Conservation (phyloP, 35 echinoderm and acorn worm genomes). For the Ophiothrix spiculata region DNA sequence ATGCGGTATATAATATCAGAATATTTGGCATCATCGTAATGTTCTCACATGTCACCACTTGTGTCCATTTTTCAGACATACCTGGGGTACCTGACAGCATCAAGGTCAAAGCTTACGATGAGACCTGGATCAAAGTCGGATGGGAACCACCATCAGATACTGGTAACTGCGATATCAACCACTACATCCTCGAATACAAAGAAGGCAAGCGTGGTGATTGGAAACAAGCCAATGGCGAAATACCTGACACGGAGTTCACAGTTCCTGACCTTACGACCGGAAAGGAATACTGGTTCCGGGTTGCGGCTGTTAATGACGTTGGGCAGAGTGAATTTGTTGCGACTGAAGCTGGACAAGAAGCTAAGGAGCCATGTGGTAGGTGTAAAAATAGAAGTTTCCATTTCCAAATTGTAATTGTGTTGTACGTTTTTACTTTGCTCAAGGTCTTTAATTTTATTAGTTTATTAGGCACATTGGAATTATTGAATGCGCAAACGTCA, state of each 20-base stretch:
- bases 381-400: too few relatives aligned
- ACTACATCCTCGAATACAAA: constrained; percentile 82
- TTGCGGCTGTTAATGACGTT: constrained; percentile 81
- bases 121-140: constrained; percentile 58
- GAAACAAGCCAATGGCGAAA: constrained; percentile 40
- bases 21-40: too few relatives aligned
- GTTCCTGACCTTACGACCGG: constrained; percentile 78
- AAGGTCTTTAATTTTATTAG: too few relatives aligned
- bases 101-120: constrained; percentile 59
- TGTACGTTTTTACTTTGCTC: too few relatives aligned
- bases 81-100: constrained; percentile 61
- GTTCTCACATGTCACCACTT: too few relatives aligned
- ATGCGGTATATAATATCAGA: too few relatives aligned
- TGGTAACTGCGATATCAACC: constrained; percentile 56
- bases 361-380: constrained; percentile 95
- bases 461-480: too few relatives aligned
- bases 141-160: constrained; percentile 68
- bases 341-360: constrained; percentile 60
- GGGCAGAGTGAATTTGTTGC: constrained; percentile 62
- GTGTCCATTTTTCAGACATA: constrained; percentile 59
- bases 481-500: too few relatives aligned
- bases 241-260: constrained; percentile 61
- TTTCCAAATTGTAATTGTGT: too few relatives aligned
- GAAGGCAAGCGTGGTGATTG: constrained; percentile 61
- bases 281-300: constrained; percentile 90